These are phyloP conservation scores for Strigamia maritima DNA, from an alignment of 2,888 invertebrate species.

Conservation along the genomic window DNA sequence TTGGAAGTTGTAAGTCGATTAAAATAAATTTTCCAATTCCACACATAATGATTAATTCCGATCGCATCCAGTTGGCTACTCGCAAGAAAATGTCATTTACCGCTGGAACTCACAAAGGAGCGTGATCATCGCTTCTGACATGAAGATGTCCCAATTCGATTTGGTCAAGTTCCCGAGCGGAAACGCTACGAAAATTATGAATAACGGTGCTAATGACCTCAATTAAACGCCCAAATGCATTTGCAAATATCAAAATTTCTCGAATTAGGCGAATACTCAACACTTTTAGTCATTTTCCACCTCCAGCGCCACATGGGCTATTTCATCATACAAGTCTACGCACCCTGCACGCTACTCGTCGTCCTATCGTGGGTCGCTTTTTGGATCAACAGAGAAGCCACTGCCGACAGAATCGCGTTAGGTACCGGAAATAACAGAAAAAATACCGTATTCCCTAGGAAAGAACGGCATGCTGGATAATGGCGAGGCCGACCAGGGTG, in stretches of 20 bases:
- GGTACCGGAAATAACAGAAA: too few relatives aligned
- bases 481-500: too few relatives aligned
- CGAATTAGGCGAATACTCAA: constrained; percentile 46
- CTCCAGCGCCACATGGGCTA: constrained; percentile 54
- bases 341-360: constrained; percentile 55
- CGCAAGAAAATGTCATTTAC: constrained; percentile 69
- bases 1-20: constrained; percentile 72
- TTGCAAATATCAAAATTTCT: background rate
- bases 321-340: constrained; percentile 57
- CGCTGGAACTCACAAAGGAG: constrained; percentile 68
- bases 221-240: background rate
- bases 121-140: constrained; percentile 73
- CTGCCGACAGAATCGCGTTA: constrained; percentile 74
- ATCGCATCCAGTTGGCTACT: constrained; percentile 66
- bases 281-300: constrained; percentile 51
- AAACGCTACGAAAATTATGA: constrained; percentile 60
- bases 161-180: constrained; percentile 70
- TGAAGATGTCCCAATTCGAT: constrained; percentile 81
- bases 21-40: background rate
- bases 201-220: constrained; percentile 47
- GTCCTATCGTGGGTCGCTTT: constrained; percentile 70
- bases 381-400: constrained; percentile 80
- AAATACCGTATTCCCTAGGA: too few relatives aligned
- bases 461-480: too few relatives aligned
- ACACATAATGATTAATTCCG: background rate